Base-by-base conservation (phyloP, 2,888 invertebrate genomes). In the Onchidella celtica region DNA sequence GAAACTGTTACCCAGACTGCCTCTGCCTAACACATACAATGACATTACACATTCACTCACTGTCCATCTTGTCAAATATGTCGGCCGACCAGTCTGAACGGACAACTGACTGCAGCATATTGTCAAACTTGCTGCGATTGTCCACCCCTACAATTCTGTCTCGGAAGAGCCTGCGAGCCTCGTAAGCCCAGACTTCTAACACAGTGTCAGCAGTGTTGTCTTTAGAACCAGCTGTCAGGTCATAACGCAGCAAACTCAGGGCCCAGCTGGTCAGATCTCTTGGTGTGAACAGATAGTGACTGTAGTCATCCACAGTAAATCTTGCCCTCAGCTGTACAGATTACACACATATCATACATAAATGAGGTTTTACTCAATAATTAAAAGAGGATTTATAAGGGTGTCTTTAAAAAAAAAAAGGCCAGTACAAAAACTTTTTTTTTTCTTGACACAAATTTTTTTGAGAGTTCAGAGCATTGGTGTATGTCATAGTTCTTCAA, bases 261-360 rank as follows among this genome's bases (percentile, higher is more conserved):
- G 96, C 95, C 95, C 96, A 96, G 66, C 94, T 94, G n/a, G 95
- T 96, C 78, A 97, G 93, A 93, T 97, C 96, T 76, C 96, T 94
- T 0, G 96, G 95, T 68, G 96, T 96, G 94, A 97, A 97, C 82
- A 95, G 94, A 90, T 97, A 97, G 92, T 97, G 96, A 83, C 94
- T 93, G 86, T 95, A 94, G 86, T 95, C 94, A 72, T 95, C 94
- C 34, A 94, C 93, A 3, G 94, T 94, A 91, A 96, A 96, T 38
- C 93, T 92, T 34, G 92, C 90, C 81, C 94, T 92, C 70, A 95
- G 90, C 93, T 94, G 86, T 69, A 86, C 76, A 73, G 77, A 73
- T 24, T 34, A n/a, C n/a, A n/a, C n/a, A n/a, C n/a, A n/a, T n/a
- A n/a, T n/a, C n/a, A n/a, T n/a, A n/a, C n/a, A n/a, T n/a, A n/a